Base-by-base conservation (phyloP, 1,140 invertebrate genomes). In the Agraylea sexmaculata region DNA sequence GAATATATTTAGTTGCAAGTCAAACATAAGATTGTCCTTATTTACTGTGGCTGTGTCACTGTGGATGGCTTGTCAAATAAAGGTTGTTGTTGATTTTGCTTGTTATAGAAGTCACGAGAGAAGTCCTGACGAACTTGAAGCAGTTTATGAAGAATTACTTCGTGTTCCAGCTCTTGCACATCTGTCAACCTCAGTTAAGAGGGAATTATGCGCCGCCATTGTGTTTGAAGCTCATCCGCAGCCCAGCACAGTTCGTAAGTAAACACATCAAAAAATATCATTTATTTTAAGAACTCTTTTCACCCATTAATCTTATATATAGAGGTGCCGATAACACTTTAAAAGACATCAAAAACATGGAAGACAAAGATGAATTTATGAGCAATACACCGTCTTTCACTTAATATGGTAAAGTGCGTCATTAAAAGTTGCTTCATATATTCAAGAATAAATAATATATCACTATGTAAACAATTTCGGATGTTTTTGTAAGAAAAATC, bases 71-170 rank as follows among this genome's bases (percentile, higher is more conserved):
- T n/a, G n/a, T n/a, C n/a, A n/a, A n/a, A n/a, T n/a, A n/a, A n/a
- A n/a, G n/a, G n/a, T 27, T 38, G 11, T 34, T 18, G n/a, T n/a
- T 32, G 19, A 6, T 18, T 37, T 45, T 40, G 47, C 32, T 31
- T 19, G 42, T 55, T 56, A 21, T 54, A 84, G 80, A 46, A 71
- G 73, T 32, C 69, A 80, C 51, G 83, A 89, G 53, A 60, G 87
- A 46, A 84, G 77, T 2, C 56, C 69, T 4, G 83, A 88, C 53
- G 87, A 90, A 55, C 58, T 87, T 47, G 86, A 89, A 58, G 73
- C 80, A 38, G 85, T 90, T 40, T 89, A 86, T 57, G 85, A 89
- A 52, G 87, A 90, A 55, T 62, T 90, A 19, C 61, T 86, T 31
- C 82, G 87, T 52, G 83, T 90, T 41, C 81, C 84, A 53, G 83